These are phyloP conservation scores for Diplazon laetatorius DNA, from an alignment of 2,888 invertebrate species.

Conservation along the genomic window DNA sequence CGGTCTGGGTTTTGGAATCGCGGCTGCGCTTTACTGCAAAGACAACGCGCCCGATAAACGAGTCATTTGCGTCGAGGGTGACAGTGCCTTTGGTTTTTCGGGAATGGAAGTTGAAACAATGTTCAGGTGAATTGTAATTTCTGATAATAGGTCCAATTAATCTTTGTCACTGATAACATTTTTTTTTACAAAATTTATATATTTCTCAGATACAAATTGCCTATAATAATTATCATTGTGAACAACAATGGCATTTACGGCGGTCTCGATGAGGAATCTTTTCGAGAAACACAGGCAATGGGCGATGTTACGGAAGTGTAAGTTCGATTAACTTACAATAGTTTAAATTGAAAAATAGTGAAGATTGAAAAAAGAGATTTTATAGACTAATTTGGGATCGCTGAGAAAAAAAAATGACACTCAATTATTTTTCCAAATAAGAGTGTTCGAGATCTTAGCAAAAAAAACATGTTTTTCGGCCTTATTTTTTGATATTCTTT, in stretches of 20 bases:
- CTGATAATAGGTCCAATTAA: too few species aligned
- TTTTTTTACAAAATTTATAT: conserved; percentile 12
- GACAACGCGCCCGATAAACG: conserved; percentile 91
- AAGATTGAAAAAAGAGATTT: too few species aligned
- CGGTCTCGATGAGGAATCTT: conserved; percentile 91
- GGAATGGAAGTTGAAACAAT: conserved; percentile 99
- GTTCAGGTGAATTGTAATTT: conserved; percentile 84
- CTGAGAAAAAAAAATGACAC: too few species aligned
- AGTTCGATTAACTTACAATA: conserved; percentile 71
- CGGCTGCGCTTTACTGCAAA: conserved; percentile 95
- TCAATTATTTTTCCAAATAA: too few species aligned
- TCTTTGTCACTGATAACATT: too few species aligned
- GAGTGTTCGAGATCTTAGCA: too few species aligned
- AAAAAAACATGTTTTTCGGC: too few species aligned
- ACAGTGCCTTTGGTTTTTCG: conserved; percentile 98
- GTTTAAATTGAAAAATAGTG: not conserved
- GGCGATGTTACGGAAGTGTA: conserved; percentile 91
- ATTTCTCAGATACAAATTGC: conserved; percentile 91
- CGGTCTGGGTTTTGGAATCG: conserved; percentile 95
- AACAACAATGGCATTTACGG: conserved; percentile 98
- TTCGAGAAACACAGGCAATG: conserved; percentile 87
- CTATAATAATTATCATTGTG: conserved; percentile 94
- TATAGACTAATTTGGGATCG: too few species aligned
- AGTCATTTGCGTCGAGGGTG: conserved; percentile 97
- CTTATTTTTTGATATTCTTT: too few species aligned